phyloP scores from a whole-genome alignment of 1,140 invertebrate genomes.

The Diorhabda elongata region DNA sequence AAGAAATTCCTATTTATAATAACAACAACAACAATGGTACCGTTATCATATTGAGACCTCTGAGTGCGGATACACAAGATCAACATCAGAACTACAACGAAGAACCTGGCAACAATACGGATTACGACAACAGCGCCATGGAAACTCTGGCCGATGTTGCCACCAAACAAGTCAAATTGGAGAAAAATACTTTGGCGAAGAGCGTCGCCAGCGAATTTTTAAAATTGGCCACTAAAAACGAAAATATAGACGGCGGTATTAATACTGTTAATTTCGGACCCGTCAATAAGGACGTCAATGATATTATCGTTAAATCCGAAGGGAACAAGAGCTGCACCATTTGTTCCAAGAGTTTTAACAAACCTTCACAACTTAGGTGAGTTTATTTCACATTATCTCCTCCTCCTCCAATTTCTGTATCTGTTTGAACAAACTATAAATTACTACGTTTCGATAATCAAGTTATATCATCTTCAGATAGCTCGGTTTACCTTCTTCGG shows the following conservation, averaged over 20 bases:
- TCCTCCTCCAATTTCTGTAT: too few species aligned
- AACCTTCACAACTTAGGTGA: constrained; percentile 77
- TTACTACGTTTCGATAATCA: too few species aligned
- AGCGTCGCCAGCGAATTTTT: constrained; percentile 59
- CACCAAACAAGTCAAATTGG: constrained; percentile 46
- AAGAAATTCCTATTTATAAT: neutral
- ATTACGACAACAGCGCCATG: constrained; percentile 48
- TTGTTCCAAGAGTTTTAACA: constrained; percentile 87
- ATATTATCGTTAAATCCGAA: constrained; percentile 44
- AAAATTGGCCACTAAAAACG: constrained; percentile 55
- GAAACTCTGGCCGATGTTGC: constrained; percentile 49
- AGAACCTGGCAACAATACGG: constrained; percentile 19
- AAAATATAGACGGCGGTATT: constrained; percentile 28
- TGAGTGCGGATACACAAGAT: constrained; percentile 16
- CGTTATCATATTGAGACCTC: constrained; percentile 10
- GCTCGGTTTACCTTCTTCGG: too few species aligned
- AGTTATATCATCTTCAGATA: too few species aligned
- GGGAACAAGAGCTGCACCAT: constrained; percentile 64
- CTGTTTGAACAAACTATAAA: too few species aligned
- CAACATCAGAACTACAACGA: constrained; percentile 23
- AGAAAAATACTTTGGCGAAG: constrained; percentile 51
- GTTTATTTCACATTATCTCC: constrained; percentile 3
- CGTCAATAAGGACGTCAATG: constrained; percentile 37
- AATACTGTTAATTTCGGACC: constrained; percentile 26
- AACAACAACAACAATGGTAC: constrained; percentile 7